Evolutionary conservation across 1,140 invertebrate genomes (phyloP).

Genomic region (Fopius arisanus): DNA sequence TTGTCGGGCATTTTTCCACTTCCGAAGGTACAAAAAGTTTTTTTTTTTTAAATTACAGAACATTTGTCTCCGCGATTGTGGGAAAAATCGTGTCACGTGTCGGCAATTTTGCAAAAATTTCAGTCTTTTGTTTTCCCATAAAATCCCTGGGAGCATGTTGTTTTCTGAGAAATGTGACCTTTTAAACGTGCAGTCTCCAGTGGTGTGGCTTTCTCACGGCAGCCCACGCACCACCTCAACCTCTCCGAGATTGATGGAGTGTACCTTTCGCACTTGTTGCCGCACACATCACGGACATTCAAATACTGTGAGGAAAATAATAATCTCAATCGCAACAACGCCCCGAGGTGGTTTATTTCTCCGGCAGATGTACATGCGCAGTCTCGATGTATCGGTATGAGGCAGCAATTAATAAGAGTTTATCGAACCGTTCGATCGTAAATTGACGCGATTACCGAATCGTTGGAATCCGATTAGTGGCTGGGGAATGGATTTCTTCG

Average conservation of each 20-base stretch:
- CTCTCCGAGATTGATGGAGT: conserved; percentile 43
- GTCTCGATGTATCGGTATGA: not conserved
- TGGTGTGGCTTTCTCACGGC: conserved; percentile 44
- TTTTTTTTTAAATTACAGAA: not conserved
- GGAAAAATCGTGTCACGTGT: not conserved
- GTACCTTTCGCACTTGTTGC: conserved; percentile 20
- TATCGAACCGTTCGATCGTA: not conserved
- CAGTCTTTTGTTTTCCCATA: conserved; percentile 7
- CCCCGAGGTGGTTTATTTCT: not conserved
- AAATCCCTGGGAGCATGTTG: conserved; percentile 12
- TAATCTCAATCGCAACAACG: not conserved
- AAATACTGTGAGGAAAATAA: not conserved
- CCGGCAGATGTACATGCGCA: too few relatives aligned
- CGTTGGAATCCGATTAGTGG: not conserved
- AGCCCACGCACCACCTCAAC: conserved; percentile 41
- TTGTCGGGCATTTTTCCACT: too few relatives aligned
- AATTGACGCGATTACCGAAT: conserved; percentile 20
- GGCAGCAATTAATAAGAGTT: conserved; percentile 6
- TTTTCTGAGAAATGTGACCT: conserved; percentile 53
- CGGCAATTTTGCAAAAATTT: not conserved
- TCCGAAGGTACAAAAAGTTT: too few relatives aligned
- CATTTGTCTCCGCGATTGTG: not conserved
- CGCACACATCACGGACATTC: not conserved
- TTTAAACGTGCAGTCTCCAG: conserved; percentile 38
- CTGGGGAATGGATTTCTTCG: not conserved